phyloP scores from a whole-genome alignment of 1,140 invertebrate species.

The Galleria mellonella region DNA sequence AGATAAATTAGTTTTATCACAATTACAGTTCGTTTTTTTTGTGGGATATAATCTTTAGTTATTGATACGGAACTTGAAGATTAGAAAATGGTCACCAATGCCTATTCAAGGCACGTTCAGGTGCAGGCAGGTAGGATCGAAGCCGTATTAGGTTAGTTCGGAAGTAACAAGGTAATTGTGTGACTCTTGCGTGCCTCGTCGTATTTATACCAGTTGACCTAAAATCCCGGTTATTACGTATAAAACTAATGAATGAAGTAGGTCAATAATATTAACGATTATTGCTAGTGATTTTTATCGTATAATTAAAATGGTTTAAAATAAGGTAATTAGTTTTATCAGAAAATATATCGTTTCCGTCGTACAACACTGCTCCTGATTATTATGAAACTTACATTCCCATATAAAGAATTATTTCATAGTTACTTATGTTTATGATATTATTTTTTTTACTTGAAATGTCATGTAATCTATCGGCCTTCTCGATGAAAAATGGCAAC shows the following conservation, averaged over 20 bases:
- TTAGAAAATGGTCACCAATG: background rate
- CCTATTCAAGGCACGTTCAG: slow-evolving; percentile 1
- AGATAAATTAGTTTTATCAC: no score
- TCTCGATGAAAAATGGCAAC: no score
- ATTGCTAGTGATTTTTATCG: slow-evolving; percentile 1
- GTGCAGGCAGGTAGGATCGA: background rate
- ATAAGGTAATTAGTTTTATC: background rate
- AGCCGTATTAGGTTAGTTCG: background rate
- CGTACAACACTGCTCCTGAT: no score
- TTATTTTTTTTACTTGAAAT: no score
- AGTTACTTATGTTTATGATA: no score
- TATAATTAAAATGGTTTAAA: background rate
- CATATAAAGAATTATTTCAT: no score
- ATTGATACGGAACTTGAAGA: background rate
- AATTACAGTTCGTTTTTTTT: no score
- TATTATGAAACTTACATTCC: no score
- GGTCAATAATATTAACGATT: slow-evolving; percentile 5
- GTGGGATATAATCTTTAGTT: no score
- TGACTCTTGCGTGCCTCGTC: background rate
- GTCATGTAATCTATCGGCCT: no score
- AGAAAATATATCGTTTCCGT: no score
- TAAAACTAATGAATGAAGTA: slow-evolving; percentile 3
- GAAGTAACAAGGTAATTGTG: slow-evolving; percentile 1
- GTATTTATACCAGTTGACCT: background rate
- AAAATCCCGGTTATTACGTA: background rate